Evolutionary conservation across 2,888 invertebrate genomes (phyloP).

Genomic region (Drosophila putrida): DNA sequence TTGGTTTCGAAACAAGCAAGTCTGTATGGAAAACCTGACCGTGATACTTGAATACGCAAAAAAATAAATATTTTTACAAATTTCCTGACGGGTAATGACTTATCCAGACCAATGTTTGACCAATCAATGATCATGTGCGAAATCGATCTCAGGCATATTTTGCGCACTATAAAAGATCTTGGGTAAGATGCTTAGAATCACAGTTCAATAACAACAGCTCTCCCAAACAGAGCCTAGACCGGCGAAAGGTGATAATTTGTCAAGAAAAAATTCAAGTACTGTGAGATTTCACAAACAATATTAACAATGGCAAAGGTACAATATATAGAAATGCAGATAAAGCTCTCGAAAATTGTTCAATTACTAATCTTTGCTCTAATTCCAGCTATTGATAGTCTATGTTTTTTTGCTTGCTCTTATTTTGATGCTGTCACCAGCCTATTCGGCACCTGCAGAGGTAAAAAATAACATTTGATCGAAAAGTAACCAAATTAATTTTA

Average conservation of each 20-base stretch:
- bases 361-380: conserved; percentile 32
- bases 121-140: conserved; percentile 75
- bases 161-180: conserved; percentile 68
- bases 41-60: conserved; percentile 25
- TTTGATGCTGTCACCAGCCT: conserved; percentile 9
- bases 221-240: conserved; percentile 40
- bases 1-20: conserved; percentile 27
- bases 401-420: conserved; percentile 36
- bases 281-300: conserved; percentile 62
- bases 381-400: conserved; percentile 52
- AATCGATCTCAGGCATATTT: conserved; percentile 62
- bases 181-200: conserved; percentile 29
- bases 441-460: conserved; percentile 63
- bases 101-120: conserved; percentile 66
- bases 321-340: not conserved
- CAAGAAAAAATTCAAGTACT: conserved; percentile 27
- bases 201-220: conserved; percentile 59
- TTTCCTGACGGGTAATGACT: conserved; percentile 62
- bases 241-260: conserved; percentile 70
- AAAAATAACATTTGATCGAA: not conserved
- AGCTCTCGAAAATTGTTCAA: conserved; percentile 4
- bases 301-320: conserved; percentile 67
- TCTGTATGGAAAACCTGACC: conserved; percentile 37
- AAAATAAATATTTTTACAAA: conserved; percentile 13
- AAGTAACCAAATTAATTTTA: not conserved